A percentile compares a stretch with the other conserved stretches of the same genome.
phyloP scores from a whole-genome alignment of 2,113 vertebrate species.

The Passer montanus region DNA sequence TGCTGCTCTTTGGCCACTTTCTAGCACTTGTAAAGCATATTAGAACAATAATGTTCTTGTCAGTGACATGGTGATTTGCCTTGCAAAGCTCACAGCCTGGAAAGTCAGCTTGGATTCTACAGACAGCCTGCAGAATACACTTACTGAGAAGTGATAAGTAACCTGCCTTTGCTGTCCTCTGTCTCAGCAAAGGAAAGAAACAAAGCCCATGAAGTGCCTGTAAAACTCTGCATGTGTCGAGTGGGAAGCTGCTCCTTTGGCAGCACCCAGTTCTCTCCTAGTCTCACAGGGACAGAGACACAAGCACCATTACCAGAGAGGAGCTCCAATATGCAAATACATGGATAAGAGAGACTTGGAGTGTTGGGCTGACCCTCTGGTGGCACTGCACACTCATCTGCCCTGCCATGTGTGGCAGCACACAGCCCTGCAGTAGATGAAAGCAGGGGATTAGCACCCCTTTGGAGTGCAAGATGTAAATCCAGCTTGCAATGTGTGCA shows the following conservation, averaged over 20 bases:
- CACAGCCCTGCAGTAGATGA: neutral
- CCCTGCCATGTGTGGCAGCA: neutral
- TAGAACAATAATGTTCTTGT: slow-evolving; percentile 36
- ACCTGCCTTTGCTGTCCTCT: neutral
- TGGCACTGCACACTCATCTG: neutral
- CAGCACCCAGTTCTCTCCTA: neutral
- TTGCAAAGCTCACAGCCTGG: neutral
- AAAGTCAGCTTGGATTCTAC: neutral
- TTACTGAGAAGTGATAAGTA: neutral
- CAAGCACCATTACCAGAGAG: neutral
- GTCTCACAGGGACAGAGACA: neutral
- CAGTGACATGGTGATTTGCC: slow-evolving; percentile 38
- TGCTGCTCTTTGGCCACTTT: slow-evolving; percentile 11
- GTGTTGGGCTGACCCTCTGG: neutral
- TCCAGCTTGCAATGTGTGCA: neutral
- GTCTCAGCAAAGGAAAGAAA: neutral
- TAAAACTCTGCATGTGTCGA: neutral
- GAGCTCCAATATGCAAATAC: neutral
- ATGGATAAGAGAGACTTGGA: neutral
- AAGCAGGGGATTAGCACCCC: neutral
- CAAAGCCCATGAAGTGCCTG: neutral
- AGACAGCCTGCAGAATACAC: neutral
- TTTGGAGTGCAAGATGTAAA: neutral
- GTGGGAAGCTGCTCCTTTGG: neutral
- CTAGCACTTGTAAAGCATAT: slow-evolving; percentile 15